Evolutionary conservation across 2,888 invertebrate species (phyloP), one percentile per base, ranked within the genome.

Genomic region (Bhutanitis thaidina): DNA sequence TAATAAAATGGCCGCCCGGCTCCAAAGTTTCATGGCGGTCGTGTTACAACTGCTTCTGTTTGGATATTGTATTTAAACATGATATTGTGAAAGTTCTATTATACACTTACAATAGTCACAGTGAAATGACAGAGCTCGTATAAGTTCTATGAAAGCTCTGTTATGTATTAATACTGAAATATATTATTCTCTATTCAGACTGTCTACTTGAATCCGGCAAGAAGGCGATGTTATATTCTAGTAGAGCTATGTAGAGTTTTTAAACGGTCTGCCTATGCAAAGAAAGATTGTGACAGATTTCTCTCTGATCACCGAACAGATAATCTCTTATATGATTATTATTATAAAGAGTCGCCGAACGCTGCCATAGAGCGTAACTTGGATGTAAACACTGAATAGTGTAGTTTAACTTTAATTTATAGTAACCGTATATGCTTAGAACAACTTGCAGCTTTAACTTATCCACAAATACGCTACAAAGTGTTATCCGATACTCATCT

Each of bases 1-100:
- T 62, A 45, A 49, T 60, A 64, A 56, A 49, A 41, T 36, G 45
- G 44, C 14, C 43, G 29, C 37, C 58, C 55, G 53, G 46, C 43
- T 43, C 15, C 43, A 48, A 48, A 53, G 49, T 55, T 54, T 43
- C 45, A 37, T 40, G 3, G 16, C 36, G 43, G 32, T 50, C 38
- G 39, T 35, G 30, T 43, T 41, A 29, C 38, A 50, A 39, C 32
- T n/a, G 15, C 41, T 16, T 27, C 8, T 27, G 27, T 51, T 51
- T 49, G 25, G 43, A 51, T 44, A 38, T 46, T 52, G 38, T 43
- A 38, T 49, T 37, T 30, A 43, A 43, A 44, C 14, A 16, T 29
- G 15, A 48, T 35, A 40, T 27, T 27, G 16, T 35, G 43, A 14
- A 3, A 35, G n/a, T 9, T 10, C 5, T 12, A 34, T 43, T 43